Percentiles rank a stretch among this genome's conserved stretches.
These are phyloP conservation scores for Cassiopea andromeda DNA, from an alignment of 30 jellyfish, hydroid and myxozoan species.

Conservation along the genomic window DNA sequence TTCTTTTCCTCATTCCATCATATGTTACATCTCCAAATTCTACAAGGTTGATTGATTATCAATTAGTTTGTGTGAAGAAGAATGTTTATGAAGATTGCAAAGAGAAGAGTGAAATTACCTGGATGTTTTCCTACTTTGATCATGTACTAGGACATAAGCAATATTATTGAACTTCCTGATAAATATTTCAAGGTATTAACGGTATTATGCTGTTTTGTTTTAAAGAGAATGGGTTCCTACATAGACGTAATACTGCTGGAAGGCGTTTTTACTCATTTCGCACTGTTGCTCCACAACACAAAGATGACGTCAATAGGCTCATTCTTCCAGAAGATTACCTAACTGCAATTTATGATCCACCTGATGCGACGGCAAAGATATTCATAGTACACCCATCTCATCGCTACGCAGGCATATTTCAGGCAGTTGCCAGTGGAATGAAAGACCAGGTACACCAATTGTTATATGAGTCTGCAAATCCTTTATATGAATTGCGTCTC, in stretches of 20 bases:
- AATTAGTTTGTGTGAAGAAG: too few species aligned
- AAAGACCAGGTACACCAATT: conserved; percentile 39
- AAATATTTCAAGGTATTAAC: background rate
- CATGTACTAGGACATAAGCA: too few species aligned
- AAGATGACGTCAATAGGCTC: conserved; percentile 1
- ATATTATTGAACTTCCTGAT: background rate
- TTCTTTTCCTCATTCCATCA: too few species aligned
- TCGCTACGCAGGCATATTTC: conserved; percentile 55
- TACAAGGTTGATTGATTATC: too few species aligned
- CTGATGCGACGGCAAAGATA: conserved; percentile 43
- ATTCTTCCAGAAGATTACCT: conserved; percentile 42
- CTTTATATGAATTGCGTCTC: too few species aligned
- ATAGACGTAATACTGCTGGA: background rate
- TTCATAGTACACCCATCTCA: conserved; percentile 70
- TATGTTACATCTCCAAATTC: too few species aligned
- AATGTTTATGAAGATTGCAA: too few species aligned
- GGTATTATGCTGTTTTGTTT: background rate
- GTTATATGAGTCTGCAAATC: background rate
- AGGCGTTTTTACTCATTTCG: conserved; percentile 9
- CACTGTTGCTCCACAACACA: background rate
- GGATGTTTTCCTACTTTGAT: too few species aligned
- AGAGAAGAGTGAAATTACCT: too few species aligned
- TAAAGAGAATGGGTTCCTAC: background rate
- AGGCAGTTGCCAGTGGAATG: conserved; percentile 52
- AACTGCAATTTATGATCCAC: conserved; percentile 22